Conservation (phyloP, 2,888 invertebrate genomes). For the Amblyjoppa fuscipennis region DNA sequence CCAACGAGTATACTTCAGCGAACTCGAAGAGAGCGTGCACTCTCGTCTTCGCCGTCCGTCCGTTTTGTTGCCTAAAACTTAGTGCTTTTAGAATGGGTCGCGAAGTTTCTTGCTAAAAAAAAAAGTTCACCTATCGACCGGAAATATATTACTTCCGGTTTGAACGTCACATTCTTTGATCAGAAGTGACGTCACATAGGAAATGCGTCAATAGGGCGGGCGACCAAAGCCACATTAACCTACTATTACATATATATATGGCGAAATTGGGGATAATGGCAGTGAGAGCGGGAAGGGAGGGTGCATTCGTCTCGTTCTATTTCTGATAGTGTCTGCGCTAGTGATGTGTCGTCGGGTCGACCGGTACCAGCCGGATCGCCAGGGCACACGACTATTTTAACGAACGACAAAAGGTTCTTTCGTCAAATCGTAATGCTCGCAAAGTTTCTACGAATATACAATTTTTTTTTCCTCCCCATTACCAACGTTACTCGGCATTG, state of each 20-base stretch:
- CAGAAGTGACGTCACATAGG: too few species aligned
- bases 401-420: conserved; percentile 28
- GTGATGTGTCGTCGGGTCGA: background rate
- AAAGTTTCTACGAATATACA: background rate
- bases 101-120: background rate
- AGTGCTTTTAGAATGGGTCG: background rate
- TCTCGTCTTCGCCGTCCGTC: background rate
- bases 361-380: conserved; percentile 53
- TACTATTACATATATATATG: background rate
- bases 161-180: too few species aligned
- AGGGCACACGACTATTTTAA: conserved; percentile 20
- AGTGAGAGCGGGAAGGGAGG: background rate
- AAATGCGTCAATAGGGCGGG: too few species aligned
- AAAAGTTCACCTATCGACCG: too few species aligned
- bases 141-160: too few species aligned
- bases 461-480: conserved; percentile 12
- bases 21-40: conserved; percentile 21
- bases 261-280: background rate
- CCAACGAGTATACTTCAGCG: conserved; percentile 33
- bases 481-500: background rate
- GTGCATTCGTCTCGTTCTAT: conserved; percentile 37
- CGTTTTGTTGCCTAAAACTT: background rate
- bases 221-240: too few species aligned
- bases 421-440: conserved; percentile 18
- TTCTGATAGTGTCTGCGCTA: conserved; percentile 8